These are phyloP conservation scores for Carduelis carduelis DNA, from an alignment of 2,797 vertebrate genomes.

Conservation along the genomic window DNA sequence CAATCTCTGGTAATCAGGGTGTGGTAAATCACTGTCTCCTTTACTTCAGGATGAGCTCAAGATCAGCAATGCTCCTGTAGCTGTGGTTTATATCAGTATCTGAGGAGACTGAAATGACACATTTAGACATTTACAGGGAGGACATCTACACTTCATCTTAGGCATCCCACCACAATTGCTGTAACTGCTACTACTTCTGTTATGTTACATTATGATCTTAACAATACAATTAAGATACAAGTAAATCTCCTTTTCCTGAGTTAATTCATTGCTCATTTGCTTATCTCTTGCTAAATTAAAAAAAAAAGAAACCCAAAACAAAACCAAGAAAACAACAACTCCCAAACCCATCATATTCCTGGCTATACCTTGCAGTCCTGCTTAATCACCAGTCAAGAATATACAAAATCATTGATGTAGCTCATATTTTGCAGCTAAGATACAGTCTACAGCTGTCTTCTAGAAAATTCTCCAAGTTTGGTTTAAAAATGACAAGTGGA, in stretches of 20 bases:
- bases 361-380: neutral
- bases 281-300: neutral
- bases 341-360: neutral
- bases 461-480: neutral
- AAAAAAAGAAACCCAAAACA: neutral
- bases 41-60: neutral
- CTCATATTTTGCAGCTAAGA: neutral
- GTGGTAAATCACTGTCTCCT: neutral
- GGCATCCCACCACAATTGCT: neutral
- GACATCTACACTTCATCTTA: neutral
- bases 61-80: neutral
- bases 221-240: neutral
- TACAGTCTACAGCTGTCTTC: neutral
- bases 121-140: neutral
- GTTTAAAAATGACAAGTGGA: neutral
- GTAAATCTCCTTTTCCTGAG: neutral
- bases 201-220: neutral
- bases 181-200: neutral
- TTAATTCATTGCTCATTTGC: neutral
- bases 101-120: neutral
- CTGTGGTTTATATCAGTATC: neutral
- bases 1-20: neutral
- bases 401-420: neutral
- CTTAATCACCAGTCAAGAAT: neutral
- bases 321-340: no score